phyloP scores from a whole-genome alignment of 2,113 vertebrate genomes.

The Mormyrus iriodes region DNA sequence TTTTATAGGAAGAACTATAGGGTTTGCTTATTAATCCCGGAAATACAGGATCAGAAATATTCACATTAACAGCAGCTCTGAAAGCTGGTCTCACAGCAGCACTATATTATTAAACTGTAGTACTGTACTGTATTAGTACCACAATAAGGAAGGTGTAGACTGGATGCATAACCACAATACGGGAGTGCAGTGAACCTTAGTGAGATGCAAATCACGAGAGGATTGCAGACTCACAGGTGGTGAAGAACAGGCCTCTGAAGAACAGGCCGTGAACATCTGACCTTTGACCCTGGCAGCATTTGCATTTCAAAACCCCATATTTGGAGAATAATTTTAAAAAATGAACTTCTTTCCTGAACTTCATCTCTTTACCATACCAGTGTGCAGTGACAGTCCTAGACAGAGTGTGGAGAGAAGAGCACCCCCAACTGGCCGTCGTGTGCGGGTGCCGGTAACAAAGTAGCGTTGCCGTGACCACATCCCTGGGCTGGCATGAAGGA shows the following conservation, averaged over 20 bases:
- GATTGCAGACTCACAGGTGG: background rate
- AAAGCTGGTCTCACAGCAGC: background rate
- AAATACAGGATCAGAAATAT: background rate
- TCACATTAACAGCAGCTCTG: background rate
- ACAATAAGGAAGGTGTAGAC: background rate
- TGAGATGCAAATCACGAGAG: background rate
- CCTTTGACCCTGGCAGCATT: background rate
- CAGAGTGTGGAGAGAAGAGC: constrained; percentile 21
- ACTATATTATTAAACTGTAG: background rate
- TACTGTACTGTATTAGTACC: background rate
- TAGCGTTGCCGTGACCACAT: background rate
- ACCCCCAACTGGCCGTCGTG: constrained; percentile 32
- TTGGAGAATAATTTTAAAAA: background rate
- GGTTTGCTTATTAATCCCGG: background rate
- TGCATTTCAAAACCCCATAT: background rate
- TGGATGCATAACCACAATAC: background rate
- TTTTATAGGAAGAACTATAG: background rate
- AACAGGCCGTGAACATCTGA: background rate
- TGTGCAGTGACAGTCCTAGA: background rate
- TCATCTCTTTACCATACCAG: background rate
- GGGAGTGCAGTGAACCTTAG: background rate
- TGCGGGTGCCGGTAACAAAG: background rate
- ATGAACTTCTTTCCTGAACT: background rate
- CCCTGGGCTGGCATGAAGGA: background rate
- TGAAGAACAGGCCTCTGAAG: background rate